Evolutionary conservation across 1,140 invertebrate genomes (phyloP).

Genomic region (Drosophila busckii): DNA sequence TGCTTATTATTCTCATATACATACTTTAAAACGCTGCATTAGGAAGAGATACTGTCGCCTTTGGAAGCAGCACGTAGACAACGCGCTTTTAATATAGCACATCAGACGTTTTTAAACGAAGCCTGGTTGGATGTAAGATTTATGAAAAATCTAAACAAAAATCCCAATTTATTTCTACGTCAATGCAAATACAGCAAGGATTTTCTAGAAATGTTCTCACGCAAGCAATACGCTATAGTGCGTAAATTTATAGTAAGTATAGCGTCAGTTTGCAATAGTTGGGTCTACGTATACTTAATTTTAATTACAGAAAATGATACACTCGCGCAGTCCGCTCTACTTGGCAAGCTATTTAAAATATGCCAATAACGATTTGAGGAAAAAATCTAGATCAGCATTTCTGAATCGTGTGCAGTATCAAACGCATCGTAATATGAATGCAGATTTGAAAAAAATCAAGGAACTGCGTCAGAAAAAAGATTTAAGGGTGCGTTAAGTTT

Average conservation of each 20-base stretch:
- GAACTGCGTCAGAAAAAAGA: conserved; percentile 26
- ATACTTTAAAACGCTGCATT: too few species aligned
- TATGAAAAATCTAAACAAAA: conserved; percentile 47
- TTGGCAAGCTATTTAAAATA: conserved; percentile 45
- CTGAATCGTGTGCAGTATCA: conserved; percentile 65
- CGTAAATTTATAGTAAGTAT: conserved; percentile 44
- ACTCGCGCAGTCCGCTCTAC: conserved; percentile 59
- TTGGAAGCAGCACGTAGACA: conserved; percentile 53
- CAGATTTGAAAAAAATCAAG: conserved; percentile 39
- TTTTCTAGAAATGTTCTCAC: conserved; percentile 10
- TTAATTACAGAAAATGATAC: conserved; percentile 59
- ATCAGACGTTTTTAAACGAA: conserved; percentile 59
- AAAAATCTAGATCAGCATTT: conserved; percentile 38
- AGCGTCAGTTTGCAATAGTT: not conserved
- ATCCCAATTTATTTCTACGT: conserved; percentile 40
- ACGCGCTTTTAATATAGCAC: conserved; percentile 61
- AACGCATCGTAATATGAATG: conserved; percentile 63
- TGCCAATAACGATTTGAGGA: conserved; percentile 49
- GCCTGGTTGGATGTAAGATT: conserved; percentile 65
- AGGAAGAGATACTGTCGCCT: conserved; percentile 44
- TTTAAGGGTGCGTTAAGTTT: too few species aligned
- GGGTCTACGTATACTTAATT: not conserved
- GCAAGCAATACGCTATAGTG: conserved; percentile 52
- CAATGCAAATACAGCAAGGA: conserved; percentile 44
- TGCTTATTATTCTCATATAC: not conserved